Percentiles rank a stretch among this genome's conserved stretches.
phyloP scores from a whole-genome alignment of 2,113 vertebrate species.

The Cyphomyrus plagiostoma region DNA sequence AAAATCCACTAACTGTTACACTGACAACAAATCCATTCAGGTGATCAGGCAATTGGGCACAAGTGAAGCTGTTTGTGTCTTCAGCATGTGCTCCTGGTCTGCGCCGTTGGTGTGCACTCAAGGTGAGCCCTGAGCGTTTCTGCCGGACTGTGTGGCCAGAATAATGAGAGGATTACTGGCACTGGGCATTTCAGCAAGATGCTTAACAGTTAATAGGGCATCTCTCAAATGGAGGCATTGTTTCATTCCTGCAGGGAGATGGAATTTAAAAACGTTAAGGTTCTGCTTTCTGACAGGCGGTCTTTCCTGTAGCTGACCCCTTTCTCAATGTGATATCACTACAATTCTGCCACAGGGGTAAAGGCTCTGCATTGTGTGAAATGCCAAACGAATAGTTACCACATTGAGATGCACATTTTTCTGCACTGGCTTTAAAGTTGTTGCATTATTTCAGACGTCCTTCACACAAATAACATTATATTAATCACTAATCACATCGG shows the following conservation, averaged over 20 bases:
- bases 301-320: not conserved
- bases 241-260: not conserved
- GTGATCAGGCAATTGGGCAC: not conserved
- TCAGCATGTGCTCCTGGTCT: not conserved
- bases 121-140: not conserved
- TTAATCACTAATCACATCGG: not conserved
- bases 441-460: not conserved
- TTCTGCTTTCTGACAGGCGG: not conserved
- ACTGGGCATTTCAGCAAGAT: constrained; percentile 6
- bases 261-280: not conserved
- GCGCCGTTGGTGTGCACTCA: not conserved
- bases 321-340: not conserved
- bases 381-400: not conserved
- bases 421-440: not conserved
- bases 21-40: not conserved
- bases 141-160: not conserved
- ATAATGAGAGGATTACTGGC: not conserved
- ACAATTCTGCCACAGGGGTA: not conserved
- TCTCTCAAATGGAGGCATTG: not conserved
- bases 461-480: not conserved
- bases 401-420: not conserved
- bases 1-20: not conserved
- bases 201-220: not conserved
- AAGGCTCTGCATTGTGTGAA: not conserved
- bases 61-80: not conserved